Conservation (phyloP, 2,113 vertebrate genomes). For the Montifringilla adamsi region DNA sequence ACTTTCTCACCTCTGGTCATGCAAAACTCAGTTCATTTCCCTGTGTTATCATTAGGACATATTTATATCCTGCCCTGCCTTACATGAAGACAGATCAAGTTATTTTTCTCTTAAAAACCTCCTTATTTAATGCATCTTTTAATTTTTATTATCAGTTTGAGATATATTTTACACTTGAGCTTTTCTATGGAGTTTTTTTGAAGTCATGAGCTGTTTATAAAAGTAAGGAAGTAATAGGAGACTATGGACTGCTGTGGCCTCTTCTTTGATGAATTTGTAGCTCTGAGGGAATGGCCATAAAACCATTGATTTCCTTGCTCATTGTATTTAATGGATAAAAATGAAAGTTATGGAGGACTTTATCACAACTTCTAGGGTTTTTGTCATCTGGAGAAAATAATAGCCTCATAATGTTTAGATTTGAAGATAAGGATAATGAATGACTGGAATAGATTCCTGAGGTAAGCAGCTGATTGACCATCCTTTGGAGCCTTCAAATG, state of each 20-base stretch:
- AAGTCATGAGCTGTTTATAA: background rate
- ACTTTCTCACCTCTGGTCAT: background rate
- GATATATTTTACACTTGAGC: background rate
- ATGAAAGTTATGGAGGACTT: background rate
- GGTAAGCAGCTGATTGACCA: background rate
- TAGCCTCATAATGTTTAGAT: background rate
- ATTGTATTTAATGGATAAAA: background rate
- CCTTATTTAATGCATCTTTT: background rate
- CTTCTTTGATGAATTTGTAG: background rate
- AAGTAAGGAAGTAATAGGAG: background rate
- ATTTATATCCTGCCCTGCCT: background rate
- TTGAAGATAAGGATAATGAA: background rate
- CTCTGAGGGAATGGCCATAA: background rate
- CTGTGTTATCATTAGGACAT: background rate
- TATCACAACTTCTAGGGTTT: background rate
- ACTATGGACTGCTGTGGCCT: background rate
- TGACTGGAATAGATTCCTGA: background rate
- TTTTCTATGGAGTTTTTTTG: background rate
- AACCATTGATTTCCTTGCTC: background rate
- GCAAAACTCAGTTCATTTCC: background rate
- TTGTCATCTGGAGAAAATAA: background rate
- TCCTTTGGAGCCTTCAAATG: background rate
- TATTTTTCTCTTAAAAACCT: background rate
- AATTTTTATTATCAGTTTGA: background rate
- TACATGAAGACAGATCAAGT: background rate